phyloP scores from a whole-genome alignment of 1,140 invertebrate genomes.

The Diachasma alloeum region DNA sequence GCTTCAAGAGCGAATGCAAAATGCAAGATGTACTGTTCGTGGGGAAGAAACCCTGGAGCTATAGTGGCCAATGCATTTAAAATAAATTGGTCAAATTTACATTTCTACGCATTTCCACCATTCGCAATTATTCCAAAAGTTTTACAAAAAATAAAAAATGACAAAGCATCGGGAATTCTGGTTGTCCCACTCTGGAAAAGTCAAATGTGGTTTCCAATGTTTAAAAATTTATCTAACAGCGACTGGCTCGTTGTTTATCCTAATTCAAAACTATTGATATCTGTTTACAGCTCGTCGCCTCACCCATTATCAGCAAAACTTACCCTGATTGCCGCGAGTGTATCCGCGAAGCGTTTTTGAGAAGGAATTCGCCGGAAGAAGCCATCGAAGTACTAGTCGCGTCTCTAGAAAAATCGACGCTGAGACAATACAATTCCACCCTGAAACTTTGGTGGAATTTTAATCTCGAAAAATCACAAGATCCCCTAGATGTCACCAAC shows the following conservation, averaged over 20 bases:
- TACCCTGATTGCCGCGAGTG: constrained; percentile 13
- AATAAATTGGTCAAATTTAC: constrained; percentile 6
- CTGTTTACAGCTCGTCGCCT: neutral
- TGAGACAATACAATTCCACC: constrained; percentile 4
- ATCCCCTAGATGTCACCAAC: neutral
- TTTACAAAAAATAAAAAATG: constrained; percentile 34
- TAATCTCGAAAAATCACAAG: neutral
- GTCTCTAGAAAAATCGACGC: constrained; percentile 9
- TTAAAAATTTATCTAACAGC: neutral
- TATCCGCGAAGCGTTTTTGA: neutral
- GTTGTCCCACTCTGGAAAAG: constrained; percentile 39
- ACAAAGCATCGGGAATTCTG: constrained; percentile 37
- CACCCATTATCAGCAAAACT: constrained; percentile 20
- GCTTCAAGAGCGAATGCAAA: neutral
- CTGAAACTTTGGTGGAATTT: neutral
- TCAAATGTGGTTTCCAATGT: constrained; percentile 34
- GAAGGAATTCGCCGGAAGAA: neutral
- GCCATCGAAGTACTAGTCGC: neutral
- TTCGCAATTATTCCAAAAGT: neutral
- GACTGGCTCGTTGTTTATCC: neutral
- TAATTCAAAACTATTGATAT: neutral
- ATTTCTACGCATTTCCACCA: constrained; percentile 13
- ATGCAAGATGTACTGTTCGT: neutral
- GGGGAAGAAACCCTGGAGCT: neutral
- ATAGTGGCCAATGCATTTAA: constrained; percentile 1